Evolutionary conservation across 1,140 invertebrate species (phyloP).

Genomic region (Propsilocerus akamusi): DNA sequence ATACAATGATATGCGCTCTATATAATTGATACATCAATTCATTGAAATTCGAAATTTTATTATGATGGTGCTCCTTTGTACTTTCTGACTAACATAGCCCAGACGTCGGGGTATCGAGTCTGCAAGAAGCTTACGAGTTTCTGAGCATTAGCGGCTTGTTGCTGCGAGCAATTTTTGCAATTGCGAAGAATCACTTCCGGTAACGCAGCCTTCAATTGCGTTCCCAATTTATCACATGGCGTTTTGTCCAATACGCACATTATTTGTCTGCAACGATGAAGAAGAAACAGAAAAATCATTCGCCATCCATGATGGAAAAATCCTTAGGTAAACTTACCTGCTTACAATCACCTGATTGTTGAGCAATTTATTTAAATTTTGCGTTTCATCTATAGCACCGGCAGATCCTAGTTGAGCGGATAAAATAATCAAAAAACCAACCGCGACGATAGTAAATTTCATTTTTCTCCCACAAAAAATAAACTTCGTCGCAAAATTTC

Average conservation of each 20-base stretch:
- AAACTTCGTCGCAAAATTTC: too few species aligned
- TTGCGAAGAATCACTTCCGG: conserved; percentile 30
- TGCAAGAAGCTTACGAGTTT: conserved; percentile 27
- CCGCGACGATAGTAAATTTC: too few species aligned
- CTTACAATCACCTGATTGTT: conserved; percentile 21
- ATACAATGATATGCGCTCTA: not conserved
- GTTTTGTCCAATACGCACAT: conserved; percentile 27
- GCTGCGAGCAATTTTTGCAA: conserved; percentile 26
- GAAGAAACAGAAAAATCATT: not conserved
- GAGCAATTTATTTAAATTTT: conserved; percentile 17
- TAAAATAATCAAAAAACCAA: too few species aligned
- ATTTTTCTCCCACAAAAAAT: too few species aligned
- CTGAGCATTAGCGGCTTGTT: conserved; percentile 27
- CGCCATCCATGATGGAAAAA: not conserved
- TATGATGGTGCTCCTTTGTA: conserved; percentile 18
- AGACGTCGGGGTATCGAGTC: conserved; percentile 28
- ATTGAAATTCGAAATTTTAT: not conserved
- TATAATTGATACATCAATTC: not conserved
- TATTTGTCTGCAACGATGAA: conserved; percentile 17
- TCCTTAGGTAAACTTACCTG: not conserved
- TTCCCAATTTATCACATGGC: conserved; percentile 26
- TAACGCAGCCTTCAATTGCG: conserved; percentile 28
- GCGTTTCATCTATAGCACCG: too few species aligned
- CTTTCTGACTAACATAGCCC: conserved; percentile 28
- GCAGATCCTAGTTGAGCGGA: too few species aligned